phyloP scores from a whole-genome alignment of 2,113 vertebrate genomes.

The Fregata magnificens region DNA sequence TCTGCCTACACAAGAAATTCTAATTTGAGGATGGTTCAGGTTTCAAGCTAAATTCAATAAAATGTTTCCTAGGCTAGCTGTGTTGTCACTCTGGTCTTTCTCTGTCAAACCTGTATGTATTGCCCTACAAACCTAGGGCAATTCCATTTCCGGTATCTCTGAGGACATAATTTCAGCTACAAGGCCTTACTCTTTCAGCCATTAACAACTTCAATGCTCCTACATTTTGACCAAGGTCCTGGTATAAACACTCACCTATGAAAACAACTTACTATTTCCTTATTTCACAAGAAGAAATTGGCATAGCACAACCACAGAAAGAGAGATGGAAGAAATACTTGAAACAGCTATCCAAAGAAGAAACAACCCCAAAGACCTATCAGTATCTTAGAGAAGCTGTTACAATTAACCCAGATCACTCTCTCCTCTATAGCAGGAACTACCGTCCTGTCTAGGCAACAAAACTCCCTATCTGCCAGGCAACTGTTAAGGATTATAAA shows the following conservation, averaged over 20 bases:
- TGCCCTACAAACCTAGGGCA: background rate
- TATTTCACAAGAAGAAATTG: background rate
- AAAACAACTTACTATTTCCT: background rate
- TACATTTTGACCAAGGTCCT: background rate
- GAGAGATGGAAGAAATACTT: background rate
- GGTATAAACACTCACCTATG: background rate
- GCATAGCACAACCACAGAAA: background rate
- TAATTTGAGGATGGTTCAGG: background rate
- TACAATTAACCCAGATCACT: background rate
- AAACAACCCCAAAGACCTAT: background rate
- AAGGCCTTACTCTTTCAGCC: background rate
- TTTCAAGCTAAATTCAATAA: background rate
- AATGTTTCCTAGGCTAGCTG: background rate
- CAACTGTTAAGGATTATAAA: background rate
- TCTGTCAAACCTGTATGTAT: background rate
- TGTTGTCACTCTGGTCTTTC: background rate
- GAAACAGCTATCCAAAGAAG: background rate
- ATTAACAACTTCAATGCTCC: background rate
- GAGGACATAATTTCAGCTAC: background rate
- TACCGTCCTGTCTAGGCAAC: background rate
- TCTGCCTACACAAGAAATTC: background rate
- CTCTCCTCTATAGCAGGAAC: background rate
- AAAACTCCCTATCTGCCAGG: background rate
- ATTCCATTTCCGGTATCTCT: background rate
- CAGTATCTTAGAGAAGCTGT: background rate